Base-by-base conservation (phyloP, 2,888 invertebrate species). In the Cyclophora punctaria region DNA sequence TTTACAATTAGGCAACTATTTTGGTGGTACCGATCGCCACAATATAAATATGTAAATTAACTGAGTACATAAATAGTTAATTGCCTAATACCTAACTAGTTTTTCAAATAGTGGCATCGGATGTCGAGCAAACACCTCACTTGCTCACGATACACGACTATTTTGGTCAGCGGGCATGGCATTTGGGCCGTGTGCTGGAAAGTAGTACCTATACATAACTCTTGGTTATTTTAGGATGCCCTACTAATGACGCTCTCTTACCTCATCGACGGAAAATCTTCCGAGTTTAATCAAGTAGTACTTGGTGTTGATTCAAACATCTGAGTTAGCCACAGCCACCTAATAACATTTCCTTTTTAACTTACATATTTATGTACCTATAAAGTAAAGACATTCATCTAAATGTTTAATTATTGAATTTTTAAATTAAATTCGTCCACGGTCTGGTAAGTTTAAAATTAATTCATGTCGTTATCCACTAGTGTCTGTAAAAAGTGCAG, bases 121-220 rank as follows among this genome's bases (percentile, higher is more conserved):
- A 75, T 81, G 69, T 80, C 81, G 68, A 67, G 59, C 66, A 65
- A 67, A 65, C 67, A 62, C 57, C 67, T 59, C 60, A 60, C 64
- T 63, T 62, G 62, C 59, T 62, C 71, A 62, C 66, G 60, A 56
- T 63, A 59, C 66, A 66, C 56, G 73, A 73, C 82, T 86, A 86
- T 87, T 87, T 87, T 80, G 66, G 80, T 78, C 71, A 71, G 73
- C 77, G 73, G 69, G 76, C 73, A 72, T 74, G 78, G 83, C 78
- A 86, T 86, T 81, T 78, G 78, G 80, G 75, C 75, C 82, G 81
- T 69, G 77, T 74, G 75, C 84, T 85, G 86, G 83, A 86, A 80
- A 76, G 82, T 76, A 76, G 74, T 74, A 79, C 76, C 73, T 75
- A 75, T 6, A 33, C 34, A 37, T 37, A 37, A 33, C 75, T 63